A percentile compares a stretch with the other conserved stretches of the same genome.
These are phyloP conservation scores for Otis tarda DNA, from an alignment of 2,113 vertebrate genomes.

Conservation along the genomic window DNA sequence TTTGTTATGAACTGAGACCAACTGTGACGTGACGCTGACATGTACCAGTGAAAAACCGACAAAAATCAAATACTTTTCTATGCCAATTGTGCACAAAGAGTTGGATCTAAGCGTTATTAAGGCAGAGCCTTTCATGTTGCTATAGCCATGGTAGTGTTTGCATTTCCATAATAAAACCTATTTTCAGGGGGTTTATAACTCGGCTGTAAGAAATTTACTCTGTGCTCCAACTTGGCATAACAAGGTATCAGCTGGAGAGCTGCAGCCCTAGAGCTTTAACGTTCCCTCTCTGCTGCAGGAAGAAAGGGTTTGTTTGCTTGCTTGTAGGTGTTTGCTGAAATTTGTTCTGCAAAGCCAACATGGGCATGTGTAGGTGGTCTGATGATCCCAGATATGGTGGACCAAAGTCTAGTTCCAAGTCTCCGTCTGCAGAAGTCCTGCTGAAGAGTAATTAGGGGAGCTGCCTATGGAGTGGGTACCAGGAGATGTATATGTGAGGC, in stretches of 20 bases:
- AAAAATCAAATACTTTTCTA: slow-evolving; percentile 60
- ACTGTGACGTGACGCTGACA: slow-evolving; percentile 68
- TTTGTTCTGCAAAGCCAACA: background rate
- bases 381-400: background rate
- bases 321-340: background rate
- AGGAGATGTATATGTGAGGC: background rate
- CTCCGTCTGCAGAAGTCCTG: background rate
- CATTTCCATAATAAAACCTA: slow-evolving; percentile 72
- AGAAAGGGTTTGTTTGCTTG: background rate
- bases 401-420: background rate
- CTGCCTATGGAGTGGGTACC: background rate
- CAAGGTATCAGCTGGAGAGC: slow-evolving; percentile 38
- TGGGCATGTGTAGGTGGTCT: background rate
- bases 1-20: slow-evolving; percentile 49
- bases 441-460: background rate
- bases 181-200: slow-evolving; percentile 75
- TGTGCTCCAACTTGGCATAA: slow-evolving; percentile 57
- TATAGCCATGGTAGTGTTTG: slow-evolving; percentile 49
- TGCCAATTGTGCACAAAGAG: slow-evolving; percentile 69
- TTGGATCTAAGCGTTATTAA: slow-evolving; percentile 63
- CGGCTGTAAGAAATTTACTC: slow-evolving; percentile 54
- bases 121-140: slow-evolving; percentile 71
- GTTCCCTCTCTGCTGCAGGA: background rate
- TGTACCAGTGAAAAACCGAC: slow-evolving; percentile 2
- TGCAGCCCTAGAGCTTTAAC: background rate